These are phyloP conservation scores for Agrotis ipsilon DNA, from an alignment of 2,888 invertebrate species.

Conservation along the genomic window DNA sequence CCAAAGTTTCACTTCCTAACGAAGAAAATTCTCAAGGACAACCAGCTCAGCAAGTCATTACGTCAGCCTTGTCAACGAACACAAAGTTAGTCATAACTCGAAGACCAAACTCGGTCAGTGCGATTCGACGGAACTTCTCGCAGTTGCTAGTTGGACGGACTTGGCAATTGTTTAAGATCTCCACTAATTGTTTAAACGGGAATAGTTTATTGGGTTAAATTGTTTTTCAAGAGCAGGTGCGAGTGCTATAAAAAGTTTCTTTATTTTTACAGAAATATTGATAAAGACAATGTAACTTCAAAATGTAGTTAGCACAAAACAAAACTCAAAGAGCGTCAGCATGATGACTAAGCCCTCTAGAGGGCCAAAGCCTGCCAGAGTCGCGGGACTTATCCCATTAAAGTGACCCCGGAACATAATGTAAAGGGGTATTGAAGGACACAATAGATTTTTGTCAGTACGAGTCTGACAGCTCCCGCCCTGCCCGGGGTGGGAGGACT, in stretches of 20 bases:
- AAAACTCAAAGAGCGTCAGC: no score
- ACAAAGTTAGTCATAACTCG: slow-evolving; percentile 60
- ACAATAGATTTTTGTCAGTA: not conserved
- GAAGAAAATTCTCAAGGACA: slow-evolving; percentile 49
- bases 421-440: no score
- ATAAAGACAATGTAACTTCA: not conserved
- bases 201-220: slow-evolving; percentile 49
- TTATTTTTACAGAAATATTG: not conserved
- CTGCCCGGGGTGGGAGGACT: no score
- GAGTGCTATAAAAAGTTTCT: not conserved
- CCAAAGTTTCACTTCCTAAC: slow-evolving; percentile 3
- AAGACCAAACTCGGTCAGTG: slow-evolving; percentile 50
- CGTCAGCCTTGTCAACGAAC: slow-evolving; percentile 42
- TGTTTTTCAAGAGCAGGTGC: slow-evolving; percentile 32
- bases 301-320: not conserved
- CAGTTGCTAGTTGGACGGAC: slow-evolving; percentile 31
- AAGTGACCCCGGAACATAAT: no score
- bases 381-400: no score
- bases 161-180: slow-evolving; percentile 54
- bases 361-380: no score
- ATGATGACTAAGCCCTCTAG: no score
- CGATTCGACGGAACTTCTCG: slow-evolving; percentile 51
- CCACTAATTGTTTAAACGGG: slow-evolving; percentile 52
- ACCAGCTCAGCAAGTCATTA: slow-evolving; percentile 47
- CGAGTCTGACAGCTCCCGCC: no score